Conservation (phyloP, 2,113 vertebrate species). For the Ondatra zibethicus region DNA sequence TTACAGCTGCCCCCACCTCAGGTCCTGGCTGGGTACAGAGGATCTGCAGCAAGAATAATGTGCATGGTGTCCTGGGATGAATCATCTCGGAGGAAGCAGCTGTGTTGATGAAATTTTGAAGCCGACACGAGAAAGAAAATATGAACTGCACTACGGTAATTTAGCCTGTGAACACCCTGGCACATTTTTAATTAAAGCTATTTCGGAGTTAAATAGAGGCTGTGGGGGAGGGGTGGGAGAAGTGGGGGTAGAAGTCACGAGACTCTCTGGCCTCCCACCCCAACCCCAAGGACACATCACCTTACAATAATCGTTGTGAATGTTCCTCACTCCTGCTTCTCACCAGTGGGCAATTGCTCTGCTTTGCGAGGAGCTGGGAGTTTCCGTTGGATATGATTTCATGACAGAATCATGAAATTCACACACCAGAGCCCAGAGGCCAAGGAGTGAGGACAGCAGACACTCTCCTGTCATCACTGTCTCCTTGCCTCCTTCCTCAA, state of each 20-base stretch:
- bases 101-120: conserved; percentile 71
- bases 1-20: not conserved
- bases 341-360: not conserved
- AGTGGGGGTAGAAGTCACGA: accelerated
- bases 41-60: conserved; percentile 1
- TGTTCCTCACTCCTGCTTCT: not conserved
- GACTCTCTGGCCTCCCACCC: not conserved
- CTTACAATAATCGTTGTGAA: not conserved
- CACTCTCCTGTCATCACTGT: accelerated
- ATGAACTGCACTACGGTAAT: conserved; percentile 49
- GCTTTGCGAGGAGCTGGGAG: not conserved
- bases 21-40: not conserved
- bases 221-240: not conserved
- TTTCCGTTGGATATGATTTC: not conserved
- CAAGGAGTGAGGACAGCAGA: no score
- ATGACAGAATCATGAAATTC: not conserved
- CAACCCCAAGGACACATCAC: not conserved
- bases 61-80: not conserved
- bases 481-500: not conserved
- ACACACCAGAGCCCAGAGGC: not conserved
- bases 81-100: conserved; percentile 56
- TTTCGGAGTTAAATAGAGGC: conserved; percentile 70
- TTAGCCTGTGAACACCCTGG: conserved; percentile 39
- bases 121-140: conserved; percentile 64
- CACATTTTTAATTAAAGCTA: conserved; percentile 72